Percentiles rank a stretch among this genome's conserved stretches.
phyloP scores from a whole-genome alignment of 2,113 vertebrate species.

The Tauraco erythrolophus region DNA sequence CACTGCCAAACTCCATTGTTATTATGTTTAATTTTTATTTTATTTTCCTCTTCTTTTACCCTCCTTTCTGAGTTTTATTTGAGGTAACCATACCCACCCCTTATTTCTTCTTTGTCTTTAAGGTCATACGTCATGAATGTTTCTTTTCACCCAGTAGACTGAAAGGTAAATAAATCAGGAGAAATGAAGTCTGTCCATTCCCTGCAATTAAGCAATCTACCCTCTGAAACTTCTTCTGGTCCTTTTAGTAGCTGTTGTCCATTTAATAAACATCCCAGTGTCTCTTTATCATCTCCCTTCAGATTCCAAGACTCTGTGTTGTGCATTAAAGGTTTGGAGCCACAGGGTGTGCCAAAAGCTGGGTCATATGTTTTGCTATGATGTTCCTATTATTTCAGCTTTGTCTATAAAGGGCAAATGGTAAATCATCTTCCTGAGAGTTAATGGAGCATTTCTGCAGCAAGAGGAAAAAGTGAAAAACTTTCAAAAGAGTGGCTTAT shows the following conservation, averaged over 20 bases:
- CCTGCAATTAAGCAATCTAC: not conserved
- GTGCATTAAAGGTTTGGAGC: not conserved
- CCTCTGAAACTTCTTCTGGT: not conserved
- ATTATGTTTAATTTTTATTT: not conserved
- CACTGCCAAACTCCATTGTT: not conserved
- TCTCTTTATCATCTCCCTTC: not conserved
- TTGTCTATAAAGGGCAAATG: constrained; percentile 60
- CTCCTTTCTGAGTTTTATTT: not conserved
- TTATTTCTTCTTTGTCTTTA: not conserved
- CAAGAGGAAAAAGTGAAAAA: constrained; percentile 11
- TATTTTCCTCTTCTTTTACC: not conserved
- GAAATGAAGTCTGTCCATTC: not conserved
- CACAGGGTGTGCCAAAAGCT: constrained; percentile 42
- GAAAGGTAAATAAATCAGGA: not conserved
- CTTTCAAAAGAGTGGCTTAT: constrained; percentile 22
- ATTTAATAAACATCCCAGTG: not conserved
- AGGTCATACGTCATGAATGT: not conserved
- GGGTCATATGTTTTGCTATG: constrained; percentile 46
- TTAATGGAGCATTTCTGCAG: constrained; percentile 59
- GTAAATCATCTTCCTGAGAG: constrained; percentile 57
- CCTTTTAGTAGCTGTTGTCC: not conserved
- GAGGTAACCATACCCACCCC: not conserved
- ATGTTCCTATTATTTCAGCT: constrained; percentile 44
- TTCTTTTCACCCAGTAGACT: not conserved
- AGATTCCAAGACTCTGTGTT: not conserved